Evolutionary conservation across 2,113 vertebrate genomes (phyloP).

Genomic region (Catharus minimus): DNA sequence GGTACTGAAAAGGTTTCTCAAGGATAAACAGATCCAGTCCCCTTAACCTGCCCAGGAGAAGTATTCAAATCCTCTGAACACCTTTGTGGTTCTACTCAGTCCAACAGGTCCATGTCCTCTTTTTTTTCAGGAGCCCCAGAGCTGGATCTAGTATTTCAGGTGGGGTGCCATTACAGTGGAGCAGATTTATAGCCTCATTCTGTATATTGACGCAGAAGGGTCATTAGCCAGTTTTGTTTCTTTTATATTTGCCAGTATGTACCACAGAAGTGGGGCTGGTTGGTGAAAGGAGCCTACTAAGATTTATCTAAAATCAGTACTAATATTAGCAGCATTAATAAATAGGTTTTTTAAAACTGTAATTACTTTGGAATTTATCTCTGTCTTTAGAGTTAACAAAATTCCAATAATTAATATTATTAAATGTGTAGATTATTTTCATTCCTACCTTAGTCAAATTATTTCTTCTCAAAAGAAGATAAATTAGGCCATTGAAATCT

Average conservation of each 20-base stretch:
- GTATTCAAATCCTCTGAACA: not conserved
- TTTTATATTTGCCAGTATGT: not conserved
- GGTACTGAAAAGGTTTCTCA: not conserved
- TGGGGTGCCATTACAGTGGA: not conserved
- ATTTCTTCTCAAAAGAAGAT: not conserved
- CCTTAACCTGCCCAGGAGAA: not conserved
- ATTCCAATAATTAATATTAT: not conserved
- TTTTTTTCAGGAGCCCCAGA: not conserved
- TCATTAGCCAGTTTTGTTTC: not conserved
- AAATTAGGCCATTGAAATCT: not conserved
- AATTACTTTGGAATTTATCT: not conserved
- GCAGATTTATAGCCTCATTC: not conserved
- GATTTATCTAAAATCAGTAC: not conserved
- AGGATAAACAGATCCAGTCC: not conserved
- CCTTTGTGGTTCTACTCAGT: accelerated
- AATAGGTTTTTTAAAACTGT: not conserved
- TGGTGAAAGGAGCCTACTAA: not conserved
- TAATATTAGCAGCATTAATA: not conserved
- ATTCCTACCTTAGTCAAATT: not conserved
- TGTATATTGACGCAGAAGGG: accelerated
- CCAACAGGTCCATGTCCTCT: not conserved
- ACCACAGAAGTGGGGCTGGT: not conserved
- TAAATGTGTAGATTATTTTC: not conserved
- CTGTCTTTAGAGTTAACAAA: not conserved
- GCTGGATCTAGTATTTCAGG: not conserved